These are phyloP conservation scores for Zeus faber DNA, from an alignment of 2,113 vertebrate species.

Conservation along the genomic window DNA sequence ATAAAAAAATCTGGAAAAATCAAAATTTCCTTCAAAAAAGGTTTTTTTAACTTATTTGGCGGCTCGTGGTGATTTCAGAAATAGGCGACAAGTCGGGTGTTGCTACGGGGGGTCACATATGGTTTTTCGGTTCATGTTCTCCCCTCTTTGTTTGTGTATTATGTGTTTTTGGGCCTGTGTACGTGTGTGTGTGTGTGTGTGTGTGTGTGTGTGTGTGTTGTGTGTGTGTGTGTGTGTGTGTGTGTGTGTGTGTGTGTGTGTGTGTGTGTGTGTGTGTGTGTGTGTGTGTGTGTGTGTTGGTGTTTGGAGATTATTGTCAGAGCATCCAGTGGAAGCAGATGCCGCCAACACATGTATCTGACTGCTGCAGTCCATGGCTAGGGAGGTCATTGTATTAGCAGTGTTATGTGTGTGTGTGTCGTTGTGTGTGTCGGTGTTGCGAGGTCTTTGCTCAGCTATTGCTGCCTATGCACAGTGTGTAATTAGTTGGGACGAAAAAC, in stretches of 20 bases:
- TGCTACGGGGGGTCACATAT: too few species aligned
- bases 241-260: neutral
- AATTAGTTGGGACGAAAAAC: slow-evolving; percentile 16
- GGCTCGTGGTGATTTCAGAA: too few species aligned
- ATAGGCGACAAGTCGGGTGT: too few species aligned
- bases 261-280: slow-evolving; percentile 7
- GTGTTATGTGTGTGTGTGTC: slow-evolving; percentile 2
- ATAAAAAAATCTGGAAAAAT: too few species aligned
- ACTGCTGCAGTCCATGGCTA: too few species aligned
- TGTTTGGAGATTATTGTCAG: neutral
- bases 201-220: neutral
- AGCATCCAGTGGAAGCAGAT: too few species aligned
- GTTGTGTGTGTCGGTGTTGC: slow-evolving; percentile 9
- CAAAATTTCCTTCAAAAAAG: too few species aligned
- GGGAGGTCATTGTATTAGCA: too few species aligned
- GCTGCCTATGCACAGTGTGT: slow-evolving; percentile 24
- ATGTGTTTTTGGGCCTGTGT: neutral
- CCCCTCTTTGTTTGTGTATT: slow-evolving; percentile 11
- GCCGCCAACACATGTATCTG: too few species aligned
- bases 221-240: neutral
- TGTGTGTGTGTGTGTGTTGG: neutral
- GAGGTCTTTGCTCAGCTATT: too few species aligned
- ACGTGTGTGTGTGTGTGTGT: neutral
- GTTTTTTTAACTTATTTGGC: too few species aligned
- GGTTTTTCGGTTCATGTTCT: too few species aligned